A percentile compares a stretch with the other conserved stretches of the same genome.
Evolutionary conservation across 1,140 invertebrate genomes (phyloP).

Genomic region (Dinothrombium tinctorium): DNA sequence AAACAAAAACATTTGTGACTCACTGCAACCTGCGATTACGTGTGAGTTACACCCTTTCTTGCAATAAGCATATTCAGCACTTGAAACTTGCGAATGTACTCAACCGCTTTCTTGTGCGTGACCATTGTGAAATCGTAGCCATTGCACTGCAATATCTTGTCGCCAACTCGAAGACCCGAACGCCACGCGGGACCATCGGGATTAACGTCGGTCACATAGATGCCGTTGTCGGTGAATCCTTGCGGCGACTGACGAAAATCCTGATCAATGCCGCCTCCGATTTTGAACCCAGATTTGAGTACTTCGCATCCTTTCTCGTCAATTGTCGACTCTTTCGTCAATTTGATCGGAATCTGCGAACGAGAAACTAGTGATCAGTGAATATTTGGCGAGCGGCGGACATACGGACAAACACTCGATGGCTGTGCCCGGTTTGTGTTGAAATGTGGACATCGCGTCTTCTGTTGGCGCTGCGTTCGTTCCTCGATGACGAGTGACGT

Average conservation of each 20-base stretch:
- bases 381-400: constrained; percentile 16
- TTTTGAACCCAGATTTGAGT: constrained; percentile 86
- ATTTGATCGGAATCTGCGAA: constrained; percentile 69
- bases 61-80: constrained; percentile 85
- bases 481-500: no score
- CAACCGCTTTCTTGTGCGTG: constrained; percentile 94
- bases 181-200: constrained; percentile 77
- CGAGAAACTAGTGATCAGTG: not conserved
- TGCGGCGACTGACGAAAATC: constrained; percentile 85
- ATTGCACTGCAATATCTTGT: constrained; percentile 85
- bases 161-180: constrained; percentile 84
- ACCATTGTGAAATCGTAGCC: constrained; percentile 94
- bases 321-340: constrained; percentile 71
- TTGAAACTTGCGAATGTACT: constrained; percentile 87
- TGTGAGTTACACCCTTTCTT: constrained; percentile 68
- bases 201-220: constrained; percentile 94
- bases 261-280: constrained; percentile 94
- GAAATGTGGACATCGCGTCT: constrained; percentile 37
- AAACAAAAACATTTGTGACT: no score
- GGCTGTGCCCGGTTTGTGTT: constrained; percentile 79
- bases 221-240: constrained; percentile 91
- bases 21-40: no score
- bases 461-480: no score
- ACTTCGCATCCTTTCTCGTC: constrained; percentile 57
- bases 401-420: constrained; percentile 87